Base-by-base conservation (phyloP, 2,797 vertebrate species). In the Staurois parvus region DNA sequence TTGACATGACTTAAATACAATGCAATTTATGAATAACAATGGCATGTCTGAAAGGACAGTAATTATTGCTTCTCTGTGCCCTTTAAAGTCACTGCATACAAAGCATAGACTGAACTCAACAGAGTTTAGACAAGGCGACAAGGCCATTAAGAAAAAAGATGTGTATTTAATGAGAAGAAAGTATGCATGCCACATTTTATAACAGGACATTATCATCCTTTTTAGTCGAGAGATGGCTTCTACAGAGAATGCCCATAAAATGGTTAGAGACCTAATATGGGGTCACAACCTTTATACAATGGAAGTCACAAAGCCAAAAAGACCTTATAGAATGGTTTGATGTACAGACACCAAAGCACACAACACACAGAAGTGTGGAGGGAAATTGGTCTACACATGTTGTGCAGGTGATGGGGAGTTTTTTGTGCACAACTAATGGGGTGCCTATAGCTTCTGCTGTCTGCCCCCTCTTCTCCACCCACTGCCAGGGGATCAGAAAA, bases 271-370 rank as follows among this genome's bases (percentile, higher is more conserved):
- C 62, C 79, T 86, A 82, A 82, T 82, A 82, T 42, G 79, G 85
- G 79, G 85, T 86, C 85, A 40, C 72, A 82, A 86, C 85, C 85
- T 72, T 17, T 28, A 26, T 26, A 77, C 85, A 81, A 68, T 80
- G 79, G 73, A 64, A 32, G 68, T 75, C 67, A 74, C 29, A 26
- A 19, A 72, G 42, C 48, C 11, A 29, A 28, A 24, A 48, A 74
- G 48, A 24, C 72, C n/a, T 64, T 15, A 32, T 21, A 69, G 37
- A 67, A 79, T 72, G 76, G 68, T 64, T 29, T 37, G 62, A 21
- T 68, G 84, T 40, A n/a, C 40, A 15, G 78, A 29, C 42, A 79
- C 67, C 24, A 68, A 45, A 73, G 34, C 29, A n/a, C 29, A 42
- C 3, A 45, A n/a, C 45, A 28, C 42, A 45, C 24, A 66, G 68